Evolutionary conservation across 1,140 invertebrate genomes (phyloP).

Genomic region (Venturia canescens): DNA sequence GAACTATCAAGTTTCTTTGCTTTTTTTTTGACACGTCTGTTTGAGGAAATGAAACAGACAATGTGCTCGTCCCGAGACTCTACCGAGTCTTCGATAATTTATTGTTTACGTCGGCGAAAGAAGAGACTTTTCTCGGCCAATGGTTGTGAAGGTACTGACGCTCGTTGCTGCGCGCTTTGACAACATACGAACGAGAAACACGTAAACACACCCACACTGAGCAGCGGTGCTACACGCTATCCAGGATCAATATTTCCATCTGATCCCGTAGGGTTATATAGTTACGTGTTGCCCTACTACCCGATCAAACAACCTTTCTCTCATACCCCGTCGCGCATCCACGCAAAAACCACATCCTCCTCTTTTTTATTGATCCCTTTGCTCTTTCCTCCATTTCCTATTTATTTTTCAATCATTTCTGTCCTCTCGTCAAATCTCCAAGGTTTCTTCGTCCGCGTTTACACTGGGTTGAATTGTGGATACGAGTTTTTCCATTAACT

Average conservation of each 20-base stretch:
- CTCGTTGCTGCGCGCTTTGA: slow-evolving; percentile 53
- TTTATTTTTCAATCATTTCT: neutral
- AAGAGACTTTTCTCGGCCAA: slow-evolving; percentile 11
- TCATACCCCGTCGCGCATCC: slow-evolving; percentile 35
- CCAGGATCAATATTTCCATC: slow-evolving; percentile 73
- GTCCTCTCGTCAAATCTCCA: neutral
- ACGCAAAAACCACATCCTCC: slow-evolving; percentile 34
- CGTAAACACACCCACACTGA: slow-evolving; percentile 32
- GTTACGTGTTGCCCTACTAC: slow-evolving; percentile 65
- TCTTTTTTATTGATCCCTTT: slow-evolving; percentile 64
- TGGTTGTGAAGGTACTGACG: slow-evolving; percentile 41
- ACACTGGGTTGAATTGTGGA: neutral
- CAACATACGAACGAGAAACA: slow-evolving; percentile 54
- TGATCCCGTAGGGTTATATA: slow-evolving; percentile 59
- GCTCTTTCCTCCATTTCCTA: slow-evolving; percentile 4
- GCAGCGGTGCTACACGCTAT: slow-evolving; percentile 50
- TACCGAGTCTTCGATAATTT: no score
- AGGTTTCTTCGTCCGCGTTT: neutral
- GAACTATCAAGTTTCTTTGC: neutral
- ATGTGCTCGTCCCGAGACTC: no score
- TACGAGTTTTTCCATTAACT: neutral
- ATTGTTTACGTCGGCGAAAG: neutral
- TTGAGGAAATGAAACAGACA: neutral
- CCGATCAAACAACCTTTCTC: slow-evolving; percentile 64
- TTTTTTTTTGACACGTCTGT: neutral